Conservation (phyloP, 2,113 vertebrate species). For the Saguinus imperator region DNA sequence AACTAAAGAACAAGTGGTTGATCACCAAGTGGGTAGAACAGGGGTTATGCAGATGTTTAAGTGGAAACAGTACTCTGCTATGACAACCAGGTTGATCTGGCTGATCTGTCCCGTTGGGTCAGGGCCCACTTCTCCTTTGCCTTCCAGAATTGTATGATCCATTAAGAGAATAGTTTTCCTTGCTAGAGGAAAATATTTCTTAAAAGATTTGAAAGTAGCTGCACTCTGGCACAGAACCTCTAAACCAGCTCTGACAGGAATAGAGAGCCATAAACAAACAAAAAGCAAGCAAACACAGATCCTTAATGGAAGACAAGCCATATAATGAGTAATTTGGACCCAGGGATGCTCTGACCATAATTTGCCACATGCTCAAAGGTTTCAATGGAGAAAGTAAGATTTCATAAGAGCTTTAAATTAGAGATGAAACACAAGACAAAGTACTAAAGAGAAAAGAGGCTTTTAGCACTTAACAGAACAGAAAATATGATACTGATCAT, state of each 20-base stretch:
- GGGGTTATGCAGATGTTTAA: not conserved
- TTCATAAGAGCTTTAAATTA: slow-evolving; percentile 37
- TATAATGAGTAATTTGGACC: slow-evolving; percentile 22
- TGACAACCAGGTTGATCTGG: not conserved
- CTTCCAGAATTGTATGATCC: not conserved
- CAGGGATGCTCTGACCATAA: slow-evolving; percentile 21
- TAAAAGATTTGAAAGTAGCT: slow-evolving; percentile 11
- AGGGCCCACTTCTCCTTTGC: not conserved
- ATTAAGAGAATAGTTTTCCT: not conserved
- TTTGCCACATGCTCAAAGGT: slow-evolving; percentile 12
- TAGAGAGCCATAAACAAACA: not conserved
- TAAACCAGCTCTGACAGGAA: not conserved
- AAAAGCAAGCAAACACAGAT: slow-evolving; percentile 18
- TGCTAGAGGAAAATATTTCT: not conserved
- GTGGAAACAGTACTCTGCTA: not conserved
- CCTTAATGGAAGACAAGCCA: slow-evolving; percentile 39
- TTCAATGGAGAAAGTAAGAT: slow-evolving; percentile 15
- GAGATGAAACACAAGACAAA: slow-evolving; percentile 46
- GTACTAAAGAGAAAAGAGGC: not conserved
- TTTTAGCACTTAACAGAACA: not conserved
- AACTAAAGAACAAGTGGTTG: not conserved
- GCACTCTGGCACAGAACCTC: not conserved
- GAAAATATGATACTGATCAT: not conserved
- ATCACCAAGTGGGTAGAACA: not conserved
- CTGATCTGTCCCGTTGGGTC: not conserved